These are phyloP conservation scores for Spizaetus ornatus DNA, from an alignment of 2,113 vertebrate genomes.

Conservation along the genomic window DNA sequence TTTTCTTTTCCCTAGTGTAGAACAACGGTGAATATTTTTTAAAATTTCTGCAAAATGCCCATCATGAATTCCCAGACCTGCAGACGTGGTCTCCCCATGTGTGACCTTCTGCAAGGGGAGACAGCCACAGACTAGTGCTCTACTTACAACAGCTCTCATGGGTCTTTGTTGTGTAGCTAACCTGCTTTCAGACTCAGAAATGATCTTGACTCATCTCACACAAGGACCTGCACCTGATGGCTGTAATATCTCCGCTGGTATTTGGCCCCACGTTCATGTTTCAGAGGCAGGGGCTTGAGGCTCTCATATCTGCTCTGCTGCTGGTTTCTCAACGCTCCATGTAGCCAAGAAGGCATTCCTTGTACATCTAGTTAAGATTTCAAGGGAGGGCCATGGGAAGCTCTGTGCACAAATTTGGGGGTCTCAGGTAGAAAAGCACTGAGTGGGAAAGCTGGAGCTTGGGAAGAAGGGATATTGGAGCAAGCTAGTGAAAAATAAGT, in stretches of 20 bases:
- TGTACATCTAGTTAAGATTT: neutral
- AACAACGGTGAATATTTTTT: neutral
- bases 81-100: neutral
- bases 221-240: neutral
- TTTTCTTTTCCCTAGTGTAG: neutral
- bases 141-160: neutral
- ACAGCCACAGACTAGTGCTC: neutral
- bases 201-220: neutral
- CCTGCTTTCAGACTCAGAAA: neutral
- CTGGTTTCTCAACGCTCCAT: neutral
- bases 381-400: neutral
- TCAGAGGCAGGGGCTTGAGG: neutral
- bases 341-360: neutral
- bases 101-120: neutral
- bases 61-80: neutral
- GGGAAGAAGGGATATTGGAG: neutral
- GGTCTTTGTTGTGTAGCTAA: rapidly evolving
- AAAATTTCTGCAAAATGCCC: neutral
- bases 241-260: neutral
- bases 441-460: neutral
- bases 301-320: neutral
- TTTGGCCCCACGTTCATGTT: neutral
- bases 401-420: neutral
- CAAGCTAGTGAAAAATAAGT: neutral
- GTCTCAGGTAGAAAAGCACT: neutral